phyloP scores from a whole-genome alignment of 2,888 invertebrate genomes.

The Drosophila conformis region DNA sequence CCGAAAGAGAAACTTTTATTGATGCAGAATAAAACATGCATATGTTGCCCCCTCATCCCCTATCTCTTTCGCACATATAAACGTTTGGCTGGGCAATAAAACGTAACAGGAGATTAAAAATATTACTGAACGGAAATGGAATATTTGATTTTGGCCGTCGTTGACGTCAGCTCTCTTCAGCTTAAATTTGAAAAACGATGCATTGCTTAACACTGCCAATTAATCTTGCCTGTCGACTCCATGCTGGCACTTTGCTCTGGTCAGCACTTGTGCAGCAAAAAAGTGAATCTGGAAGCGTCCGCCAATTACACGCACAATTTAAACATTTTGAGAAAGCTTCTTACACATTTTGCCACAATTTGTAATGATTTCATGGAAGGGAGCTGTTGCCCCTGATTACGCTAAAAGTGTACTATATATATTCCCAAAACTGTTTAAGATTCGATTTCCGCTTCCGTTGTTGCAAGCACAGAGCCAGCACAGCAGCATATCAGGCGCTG shows the following conservation, averaged over 20 bases:
- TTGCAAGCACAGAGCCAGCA: slow-evolving; percentile 65
- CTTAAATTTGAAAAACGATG: slow-evolving; percentile 26
- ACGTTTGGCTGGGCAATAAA: slow-evolving; percentile 56
- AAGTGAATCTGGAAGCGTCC: slow-evolving; percentile 17
- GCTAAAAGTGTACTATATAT: slow-evolving; percentile 41
- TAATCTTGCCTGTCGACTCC: slow-evolving; percentile 41
- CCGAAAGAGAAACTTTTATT: slow-evolving; percentile 61
- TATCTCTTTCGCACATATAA: slow-evolving; percentile 1
- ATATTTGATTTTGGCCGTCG: slow-evolving; percentile 64
- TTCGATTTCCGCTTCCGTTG: slow-evolving; percentile 79
- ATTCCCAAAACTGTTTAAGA: slow-evolving; percentile 67
- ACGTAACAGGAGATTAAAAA: slow-evolving; percentile 72
- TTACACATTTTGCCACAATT: slow-evolving; percentile 69
- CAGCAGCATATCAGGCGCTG: slow-evolving; percentile 44
- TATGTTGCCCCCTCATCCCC: slow-evolving; percentile 9
- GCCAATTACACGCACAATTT: slow-evolving; percentile 71
- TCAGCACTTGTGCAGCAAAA: slow-evolving; percentile 45
- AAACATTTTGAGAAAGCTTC: slow-evolving; percentile 56
- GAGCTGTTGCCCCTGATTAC: slow-evolving; percentile 26
- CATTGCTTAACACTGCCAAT: slow-evolving; percentile 50
- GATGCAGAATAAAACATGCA: slow-evolving; percentile 73
- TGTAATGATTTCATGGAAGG: slow-evolving; percentile 35
- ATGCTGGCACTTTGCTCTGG: slow-evolving; percentile 53
- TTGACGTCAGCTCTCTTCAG: slow-evolving; percentile 14
- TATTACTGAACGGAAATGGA: slow-evolving; percentile 75